Base-by-base conservation (phyloP, 2,113 vertebrate species). In the Columba livia region DNA sequence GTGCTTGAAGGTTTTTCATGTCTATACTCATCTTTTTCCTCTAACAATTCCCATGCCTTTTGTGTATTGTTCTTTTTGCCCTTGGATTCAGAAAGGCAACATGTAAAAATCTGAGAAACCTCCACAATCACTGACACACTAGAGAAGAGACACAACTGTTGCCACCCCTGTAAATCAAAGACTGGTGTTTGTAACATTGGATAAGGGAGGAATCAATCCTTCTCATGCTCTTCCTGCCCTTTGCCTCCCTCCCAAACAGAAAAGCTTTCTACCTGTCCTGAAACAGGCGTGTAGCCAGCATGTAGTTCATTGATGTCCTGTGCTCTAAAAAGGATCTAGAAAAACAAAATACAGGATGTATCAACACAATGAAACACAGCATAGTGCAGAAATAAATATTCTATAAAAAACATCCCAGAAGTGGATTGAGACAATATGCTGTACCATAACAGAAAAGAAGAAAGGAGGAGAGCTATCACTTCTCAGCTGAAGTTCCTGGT, bases 301-400 rank as follows among this genome's bases (percentile, higher is more conserved):
- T 99, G 95, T 98, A 98, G 96, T 99, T 99, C 99, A 99, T 98
- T 62, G 99, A 98, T 72, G 99, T 99, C 97, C 99, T 99, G 97
- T 99, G 98, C 95, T 99, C 99, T 56, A 99, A 98, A 98, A 99
- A 99, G 54, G 97, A 98, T 54, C 98, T 98, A 86, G 53, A 94
- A 73, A 94, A 80, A 69, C 53, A 86, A 91, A 62, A 84, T 6
- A 56, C 6, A 26, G 42, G 53, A 62, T 19, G 44, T 57, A 61
- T 94, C 83, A 87, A 48, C 9, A 57, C 29, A 96, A 42, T 26
- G 20, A 44, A 88, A 77, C 25, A 38, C 24, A 93, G 50, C 51
- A 12, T 16, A 75, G 70, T 29, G 85, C 13, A 88, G 42, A 88
- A 85, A 57, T 53, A 84, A 80, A 29, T 26, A 9, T 53, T 21